These are phyloP conservation scores for Eupithecia vulgata DNA, from an alignment of 2,888 invertebrate genomes.

Conservation along the genomic window DNA sequence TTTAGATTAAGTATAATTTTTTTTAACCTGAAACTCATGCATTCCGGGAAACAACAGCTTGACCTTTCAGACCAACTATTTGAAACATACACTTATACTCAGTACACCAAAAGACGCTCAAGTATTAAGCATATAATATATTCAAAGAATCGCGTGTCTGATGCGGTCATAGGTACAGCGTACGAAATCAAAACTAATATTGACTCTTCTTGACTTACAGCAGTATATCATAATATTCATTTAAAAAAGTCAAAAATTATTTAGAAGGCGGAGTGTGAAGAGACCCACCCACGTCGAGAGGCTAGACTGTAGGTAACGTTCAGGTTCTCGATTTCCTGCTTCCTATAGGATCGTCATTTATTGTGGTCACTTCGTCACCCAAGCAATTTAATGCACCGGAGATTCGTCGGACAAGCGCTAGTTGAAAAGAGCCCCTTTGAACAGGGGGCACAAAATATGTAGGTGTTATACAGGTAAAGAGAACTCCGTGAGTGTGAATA, in stretches of 20 bases:
- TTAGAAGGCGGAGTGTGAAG: neutral
- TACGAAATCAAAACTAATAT: conserved; percentile 2
- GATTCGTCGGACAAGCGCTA: neutral
- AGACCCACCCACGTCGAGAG: neutral
- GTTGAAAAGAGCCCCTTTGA: neutral
- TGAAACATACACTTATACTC: neutral
- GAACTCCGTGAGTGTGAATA: neutral
- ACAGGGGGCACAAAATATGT: neutral
- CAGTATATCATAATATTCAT: neutral
- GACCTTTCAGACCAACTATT: neutral
- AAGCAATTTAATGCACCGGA: neutral
- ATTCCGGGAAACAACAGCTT: neutral
- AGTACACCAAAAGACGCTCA: neutral
- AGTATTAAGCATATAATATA: neutral
- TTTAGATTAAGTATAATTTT: neutral
- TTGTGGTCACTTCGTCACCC: neutral
- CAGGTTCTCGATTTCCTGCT: neutral
- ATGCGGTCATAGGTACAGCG: neutral
- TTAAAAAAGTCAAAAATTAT: neutral
- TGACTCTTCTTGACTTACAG: neutral
- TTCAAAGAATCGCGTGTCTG: neutral
- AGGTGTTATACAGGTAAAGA: too few relatives aligned
- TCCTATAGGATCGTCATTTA: neutral
- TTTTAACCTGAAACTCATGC: neutral
- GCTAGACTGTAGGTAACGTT: neutral